phyloP scores from a whole-genome alignment of 1,140 invertebrate species.

The Drosophila subobscura region DNA sequence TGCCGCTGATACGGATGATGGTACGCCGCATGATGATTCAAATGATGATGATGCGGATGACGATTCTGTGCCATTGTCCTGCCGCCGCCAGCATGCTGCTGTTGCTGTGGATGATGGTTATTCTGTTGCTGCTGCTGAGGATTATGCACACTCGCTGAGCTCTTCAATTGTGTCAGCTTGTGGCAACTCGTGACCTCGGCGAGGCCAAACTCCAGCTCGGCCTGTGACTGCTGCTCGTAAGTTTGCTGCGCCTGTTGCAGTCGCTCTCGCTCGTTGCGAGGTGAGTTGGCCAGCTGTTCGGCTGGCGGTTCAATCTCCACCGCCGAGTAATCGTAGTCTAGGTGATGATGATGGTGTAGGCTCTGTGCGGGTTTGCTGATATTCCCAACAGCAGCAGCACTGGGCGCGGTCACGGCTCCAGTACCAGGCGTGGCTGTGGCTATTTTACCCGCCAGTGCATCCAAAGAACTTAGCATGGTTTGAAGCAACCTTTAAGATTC shows the following conservation, averaged over 20 bases:
- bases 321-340: slow-evolving; percentile 72
- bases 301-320: slow-evolving; percentile 73
- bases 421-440: slow-evolving; percentile 85
- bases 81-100: slow-evolving; percentile 8
- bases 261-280: slow-evolving; percentile 62
- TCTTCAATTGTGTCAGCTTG: slow-evolving; percentile 54
- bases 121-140: slow-evolving; percentile 23
- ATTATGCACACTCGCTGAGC: slow-evolving; percentile 11
- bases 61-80: slow-evolving; percentile 43
- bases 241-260: slow-evolving; percentile 71
- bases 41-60: slow-evolving; percentile 29
- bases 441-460: slow-evolving; percentile 91
- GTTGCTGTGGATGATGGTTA: slow-evolving; percentile 6
- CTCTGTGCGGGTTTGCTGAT: slow-evolving; percentile 52
- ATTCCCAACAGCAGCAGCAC: slow-evolving; percentile 24
- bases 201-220: slow-evolving; percentile 63
- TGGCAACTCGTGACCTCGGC: slow-evolving; percentile 59
- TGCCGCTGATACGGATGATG: slow-evolving; percentile 71
- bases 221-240: slow-evolving; percentile 68
- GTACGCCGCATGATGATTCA: slow-evolving; percentile 42
- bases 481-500: neutral
- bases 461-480: slow-evolving; percentile 90
- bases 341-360: slow-evolving; percentile 59
- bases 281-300: slow-evolving; percentile 71
- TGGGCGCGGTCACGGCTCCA: slow-evolving; percentile 53